A percentile compares a stretch with the other conserved stretches of the same genome.
Evolutionary conservation across 1,140 invertebrate genomes (phyloP).

Genomic region (Teleopsis dalmanni): DNA sequence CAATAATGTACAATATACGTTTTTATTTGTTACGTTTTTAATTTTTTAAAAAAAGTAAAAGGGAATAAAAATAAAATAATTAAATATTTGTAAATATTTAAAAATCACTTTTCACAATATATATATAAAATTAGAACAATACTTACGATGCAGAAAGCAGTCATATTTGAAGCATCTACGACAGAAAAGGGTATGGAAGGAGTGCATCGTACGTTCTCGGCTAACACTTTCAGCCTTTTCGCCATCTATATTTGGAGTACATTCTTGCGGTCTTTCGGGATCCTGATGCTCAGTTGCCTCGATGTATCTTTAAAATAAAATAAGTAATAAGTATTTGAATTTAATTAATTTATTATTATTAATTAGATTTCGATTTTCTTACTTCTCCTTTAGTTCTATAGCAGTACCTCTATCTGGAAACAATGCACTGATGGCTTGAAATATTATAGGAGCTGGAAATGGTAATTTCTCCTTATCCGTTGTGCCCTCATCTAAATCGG

Average conservation of each 20-base stretch:
- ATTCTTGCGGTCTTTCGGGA: conserved; percentile 80
- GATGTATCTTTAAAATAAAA: conserved; percentile 64
- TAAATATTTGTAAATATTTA: no score
- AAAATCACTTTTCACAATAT: no score
- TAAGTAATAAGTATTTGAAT: no score
- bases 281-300: conserved; percentile 79
- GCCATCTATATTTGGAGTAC: conserved; percentile 95
- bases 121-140: neutral
- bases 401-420: conserved; percentile 89
- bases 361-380: no score
- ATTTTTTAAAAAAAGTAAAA: no score
- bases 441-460: conserved; percentile 62
- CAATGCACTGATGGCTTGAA: conserved; percentile 83
- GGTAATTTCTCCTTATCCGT: conserved; percentile 36
- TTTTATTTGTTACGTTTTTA: no score
- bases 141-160: conserved; percentile 91
- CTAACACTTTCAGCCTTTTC: conserved; percentile 83
- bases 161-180: conserved; percentile 96
- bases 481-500: neutral
- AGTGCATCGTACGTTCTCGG: conserved; percentile 92
- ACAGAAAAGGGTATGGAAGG: conserved; percentile 94
- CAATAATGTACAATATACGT: no score
- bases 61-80: no score
- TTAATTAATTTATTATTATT: no score
- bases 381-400: conserved; percentile 87